Base-by-base conservation (phyloP, 1,140 invertebrate species). In the Eciton burchellii region DNA sequence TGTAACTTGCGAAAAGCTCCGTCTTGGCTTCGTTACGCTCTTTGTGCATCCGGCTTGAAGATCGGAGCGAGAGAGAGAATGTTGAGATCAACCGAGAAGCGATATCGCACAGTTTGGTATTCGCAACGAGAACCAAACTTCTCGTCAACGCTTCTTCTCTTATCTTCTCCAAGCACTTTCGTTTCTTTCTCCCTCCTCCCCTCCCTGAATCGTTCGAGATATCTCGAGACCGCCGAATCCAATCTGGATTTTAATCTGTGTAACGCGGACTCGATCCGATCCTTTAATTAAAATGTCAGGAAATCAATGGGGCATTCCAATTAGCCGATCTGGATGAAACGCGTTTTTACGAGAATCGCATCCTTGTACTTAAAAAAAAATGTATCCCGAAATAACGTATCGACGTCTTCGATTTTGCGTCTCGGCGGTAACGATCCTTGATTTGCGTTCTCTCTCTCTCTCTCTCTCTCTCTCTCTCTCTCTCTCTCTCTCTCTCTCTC, bases 271-370 rank as follows among this genome's bases (percentile, higher is more conserved):
- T 14, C 26, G 26, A 76, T 35, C n/a, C 35, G 35, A 26, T 24
- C 16, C 14, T 43, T 76, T 76, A 43, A 76, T 76, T 76, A 65
- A 76, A 76, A 76, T 19, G 60, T 76, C 73, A 43, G 16, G 19
- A 11, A 14, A 24, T 21, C 45, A 3, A 62, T 43, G 9, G 8
- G 19, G 5, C 3, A 63, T 62, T 76, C 21, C 47, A 76, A 65
- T 76, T 76, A 41, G 35, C 9, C 14, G 41, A 52, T 65, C 19
- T 1, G 35, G 19, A 24, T 24, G 11, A 21, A 57, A 63, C 12
- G 16, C 16, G 1, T 26, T 29, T 49, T 8, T n/a, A 59, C 26
- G 14, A n/a, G n/a, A 63, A 41, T 63, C 52, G 24, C 41, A 41
- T 65, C 52, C 21, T 11, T 21, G 11, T 52, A 35, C 35, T 6